phyloP scores from a whole-genome alignment of 2,888 invertebrate genomes.

The Tenthredo notha region DNA sequence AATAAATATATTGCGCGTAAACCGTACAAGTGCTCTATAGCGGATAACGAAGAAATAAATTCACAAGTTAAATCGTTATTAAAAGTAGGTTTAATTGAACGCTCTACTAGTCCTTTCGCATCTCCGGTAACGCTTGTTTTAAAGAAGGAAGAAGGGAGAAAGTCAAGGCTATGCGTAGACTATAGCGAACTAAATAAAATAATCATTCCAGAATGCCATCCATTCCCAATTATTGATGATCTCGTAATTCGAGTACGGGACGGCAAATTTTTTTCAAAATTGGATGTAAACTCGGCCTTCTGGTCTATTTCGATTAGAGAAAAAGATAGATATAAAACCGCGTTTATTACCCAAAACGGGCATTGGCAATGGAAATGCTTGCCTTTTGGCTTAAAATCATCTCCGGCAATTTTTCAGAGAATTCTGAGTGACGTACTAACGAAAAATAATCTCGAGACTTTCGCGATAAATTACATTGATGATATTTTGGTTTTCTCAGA shows the following conservation, averaged over 20 bases:
- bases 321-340: slow-evolving; percentile 37
- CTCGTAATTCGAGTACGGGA: slow-evolving; percentile 49
- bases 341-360: slow-evolving; percentile 22
- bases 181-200: too few relatives aligned
- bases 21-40: too few relatives aligned
- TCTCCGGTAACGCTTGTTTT: slow-evolving; percentile 56
- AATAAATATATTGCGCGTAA: too few relatives aligned
- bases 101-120: slow-evolving; percentile 56
- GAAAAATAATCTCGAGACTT: slow-evolving; percentile 53
- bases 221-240: slow-evolving; percentile 59
- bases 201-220: slow-evolving; percentile 56
- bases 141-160: slow-evolving; percentile 56
- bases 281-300: slow-evolving; percentile 11
- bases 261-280: slow-evolving; percentile 12
- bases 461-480: slow-evolving; percentile 60
- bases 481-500: slow-evolving; percentile 59
- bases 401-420: slow-evolving; percentile 63
- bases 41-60: slow-evolving; percentile 55
- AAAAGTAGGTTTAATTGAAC: slow-evolving; percentile 57
- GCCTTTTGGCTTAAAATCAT: slow-evolving; percentile 52
- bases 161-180: neutral
- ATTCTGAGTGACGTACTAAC: slow-evolving; percentile 55
- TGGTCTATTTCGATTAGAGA: slow-evolving; percentile 7
- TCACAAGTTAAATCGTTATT: slow-evolving; percentile 56
- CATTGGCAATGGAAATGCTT: slow-evolving; percentile 29